Conservation (phyloP, 2,113 vertebrate species). For the Microtus ochrogaster region DNA sequence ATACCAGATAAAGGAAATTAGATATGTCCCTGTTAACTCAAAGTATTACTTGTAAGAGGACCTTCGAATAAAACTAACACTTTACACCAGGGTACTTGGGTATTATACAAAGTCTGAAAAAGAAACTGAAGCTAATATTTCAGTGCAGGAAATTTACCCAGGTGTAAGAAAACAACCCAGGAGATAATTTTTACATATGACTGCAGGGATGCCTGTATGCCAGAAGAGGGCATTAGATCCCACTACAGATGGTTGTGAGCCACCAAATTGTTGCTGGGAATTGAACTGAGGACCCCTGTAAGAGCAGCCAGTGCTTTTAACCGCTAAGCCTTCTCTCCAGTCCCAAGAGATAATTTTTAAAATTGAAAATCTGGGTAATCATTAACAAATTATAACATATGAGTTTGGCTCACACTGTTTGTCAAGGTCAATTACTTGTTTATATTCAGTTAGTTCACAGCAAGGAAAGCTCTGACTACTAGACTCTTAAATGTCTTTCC, state of each 20-base stretch:
- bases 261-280: background rate
- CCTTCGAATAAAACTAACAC: conserved; percentile 30
- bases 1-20: conserved; percentile 61
- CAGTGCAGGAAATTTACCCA: background rate
- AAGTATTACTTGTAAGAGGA: conserved; percentile 33
- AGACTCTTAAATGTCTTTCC: conserved; percentile 29
- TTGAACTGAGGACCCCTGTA: background rate
- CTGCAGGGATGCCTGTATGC: background rate
- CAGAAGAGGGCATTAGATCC: background rate
- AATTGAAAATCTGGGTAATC: conserved; percentile 43
- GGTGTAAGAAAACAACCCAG: background rate
- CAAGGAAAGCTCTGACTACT: conserved; percentile 2
- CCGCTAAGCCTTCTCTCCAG: background rate
- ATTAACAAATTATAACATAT: conserved; percentile 41
- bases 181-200: background rate
- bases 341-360: background rate
- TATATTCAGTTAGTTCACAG: background rate
- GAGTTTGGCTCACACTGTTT: background rate
- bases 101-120: background rate
- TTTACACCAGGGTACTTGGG: background rate
- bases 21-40: conserved; percentile 37
- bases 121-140: conserved; percentile 46
- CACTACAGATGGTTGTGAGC: background rate
- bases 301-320: background rate
- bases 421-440: background rate